These are phyloP conservation scores for Argyra leucocephala DNA, from an alignment of 2,888 invertebrate genomes.

Conservation along the genomic window DNA sequence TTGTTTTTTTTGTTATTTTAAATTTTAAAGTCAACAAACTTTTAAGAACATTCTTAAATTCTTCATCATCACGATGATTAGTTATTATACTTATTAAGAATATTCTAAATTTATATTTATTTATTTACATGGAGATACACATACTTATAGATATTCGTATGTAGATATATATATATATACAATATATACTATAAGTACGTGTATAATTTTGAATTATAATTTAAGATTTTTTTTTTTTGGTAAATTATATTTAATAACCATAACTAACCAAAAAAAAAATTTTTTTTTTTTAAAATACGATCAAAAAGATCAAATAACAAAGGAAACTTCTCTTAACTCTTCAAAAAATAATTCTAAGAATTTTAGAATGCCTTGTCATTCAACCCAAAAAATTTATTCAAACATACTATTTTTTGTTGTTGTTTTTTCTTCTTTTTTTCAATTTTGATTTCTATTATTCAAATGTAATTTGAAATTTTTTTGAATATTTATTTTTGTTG, in stretches of 20 bases:
- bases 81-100: not conserved
- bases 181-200: no score
- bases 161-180: no score
- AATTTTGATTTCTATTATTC: not conserved
- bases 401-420: not conserved
- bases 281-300: not conserved
- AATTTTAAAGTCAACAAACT: conserved; percentile 1
- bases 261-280: not conserved
- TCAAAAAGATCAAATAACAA: conserved; percentile 1
- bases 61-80: not conserved
- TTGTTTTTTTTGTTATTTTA: no score
- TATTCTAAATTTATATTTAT: not conserved
- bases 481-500: not conserved
- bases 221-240: not conserved
- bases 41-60: not conserved
- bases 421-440: not conserved
- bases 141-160: not conserved
- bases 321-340: not conserved
- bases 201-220: no score
- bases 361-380: conserved; percentile 4
- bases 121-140: not conserved
- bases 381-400: not conserved
- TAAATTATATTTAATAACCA: not conserved
- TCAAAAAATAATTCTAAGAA: not conserved
- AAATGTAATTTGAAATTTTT: not conserved